These are phyloP conservation scores for Stenchaetothrips biformis DNA, from an alignment of 2,888 invertebrate genomes.

Conservation along the genomic window DNA sequence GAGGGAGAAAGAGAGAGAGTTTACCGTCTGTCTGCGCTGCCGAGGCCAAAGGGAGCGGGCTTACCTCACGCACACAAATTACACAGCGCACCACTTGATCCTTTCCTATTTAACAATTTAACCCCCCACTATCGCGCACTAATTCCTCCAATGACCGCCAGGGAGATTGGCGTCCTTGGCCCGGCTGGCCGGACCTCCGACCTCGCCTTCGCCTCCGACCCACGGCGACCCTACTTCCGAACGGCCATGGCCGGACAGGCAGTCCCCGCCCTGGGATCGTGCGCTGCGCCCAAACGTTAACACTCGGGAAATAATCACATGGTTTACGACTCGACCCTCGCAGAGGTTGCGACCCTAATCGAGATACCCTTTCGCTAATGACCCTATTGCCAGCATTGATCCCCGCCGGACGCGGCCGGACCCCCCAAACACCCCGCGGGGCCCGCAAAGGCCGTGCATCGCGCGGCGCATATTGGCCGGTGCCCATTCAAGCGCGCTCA, in stretches of 20 bases:
- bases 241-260: no score
- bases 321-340: background rate
- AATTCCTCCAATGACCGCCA: background rate
- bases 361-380: background rate
- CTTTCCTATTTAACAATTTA: slow-evolving; percentile 16
- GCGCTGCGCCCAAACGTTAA: no score
- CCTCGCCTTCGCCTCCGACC: no score
- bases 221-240: no score
- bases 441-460: no score
- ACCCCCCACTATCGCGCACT: slow-evolving; percentile 22
- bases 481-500: background rate
- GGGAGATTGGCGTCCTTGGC: no score
- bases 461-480: background rate
- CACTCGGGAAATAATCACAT: no score
- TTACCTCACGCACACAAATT: background rate
- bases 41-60: background rate
- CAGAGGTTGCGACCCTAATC: background rate
- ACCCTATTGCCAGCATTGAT: background rate
- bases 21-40: background rate
- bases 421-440: background rate
- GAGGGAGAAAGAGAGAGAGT: background rate
- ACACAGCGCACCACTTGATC: background rate
- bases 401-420: background rate
- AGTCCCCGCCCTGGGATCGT: no score
- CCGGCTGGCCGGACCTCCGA: no score